These are phyloP conservation scores for Vollenhovia emeryi DNA, from an alignment of 1,140 invertebrate genomes.

Conservation along the genomic window DNA sequence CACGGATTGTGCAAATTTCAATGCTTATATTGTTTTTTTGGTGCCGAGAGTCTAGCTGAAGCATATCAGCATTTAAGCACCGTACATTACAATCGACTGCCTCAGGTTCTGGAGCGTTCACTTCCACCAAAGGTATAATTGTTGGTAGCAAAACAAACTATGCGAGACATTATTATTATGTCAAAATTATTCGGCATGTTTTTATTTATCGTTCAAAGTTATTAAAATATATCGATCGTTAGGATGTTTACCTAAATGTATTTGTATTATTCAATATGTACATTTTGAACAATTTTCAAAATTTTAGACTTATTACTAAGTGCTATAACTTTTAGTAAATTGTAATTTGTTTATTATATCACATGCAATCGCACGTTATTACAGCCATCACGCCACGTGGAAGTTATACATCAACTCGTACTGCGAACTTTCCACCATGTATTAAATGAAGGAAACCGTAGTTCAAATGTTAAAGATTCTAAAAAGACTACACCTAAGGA, in stretches of 20 bases:
- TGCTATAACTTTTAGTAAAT: background rate
- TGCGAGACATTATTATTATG: background rate
- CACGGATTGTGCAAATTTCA: slow-evolving; percentile 85
- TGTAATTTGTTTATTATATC: background rate
- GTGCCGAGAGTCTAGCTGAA: slow-evolving; percentile 80
- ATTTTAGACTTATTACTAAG: background rate
- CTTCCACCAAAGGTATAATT: slow-evolving; percentile 74
- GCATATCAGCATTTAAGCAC: slow-evolving; percentile 84
- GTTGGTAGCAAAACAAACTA: background rate
- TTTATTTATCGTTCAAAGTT: background rate
- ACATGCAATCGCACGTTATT: slow-evolving; percentile 15
- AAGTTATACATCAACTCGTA: slow-evolving; percentile 78
- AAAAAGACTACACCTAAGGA: background rate
- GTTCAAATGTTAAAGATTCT: background rate
- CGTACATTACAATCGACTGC: slow-evolving; percentile 82
- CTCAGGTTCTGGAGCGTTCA: slow-evolving; percentile 82
- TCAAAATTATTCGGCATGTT: slow-evolving; percentile 1
- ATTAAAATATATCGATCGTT: background rate
- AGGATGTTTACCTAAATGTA: background rate
- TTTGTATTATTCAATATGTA: background rate
- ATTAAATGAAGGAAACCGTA: background rate
- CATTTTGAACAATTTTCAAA: background rate
- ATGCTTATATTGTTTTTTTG: slow-evolving; percentile 85
- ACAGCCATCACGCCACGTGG: slow-evolving; percentile 71
- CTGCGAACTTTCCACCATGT: slow-evolving; percentile 72